phyloP scores from a whole-genome alignment of 2,113 vertebrate species.

The Pelusios castaneus region DNA sequence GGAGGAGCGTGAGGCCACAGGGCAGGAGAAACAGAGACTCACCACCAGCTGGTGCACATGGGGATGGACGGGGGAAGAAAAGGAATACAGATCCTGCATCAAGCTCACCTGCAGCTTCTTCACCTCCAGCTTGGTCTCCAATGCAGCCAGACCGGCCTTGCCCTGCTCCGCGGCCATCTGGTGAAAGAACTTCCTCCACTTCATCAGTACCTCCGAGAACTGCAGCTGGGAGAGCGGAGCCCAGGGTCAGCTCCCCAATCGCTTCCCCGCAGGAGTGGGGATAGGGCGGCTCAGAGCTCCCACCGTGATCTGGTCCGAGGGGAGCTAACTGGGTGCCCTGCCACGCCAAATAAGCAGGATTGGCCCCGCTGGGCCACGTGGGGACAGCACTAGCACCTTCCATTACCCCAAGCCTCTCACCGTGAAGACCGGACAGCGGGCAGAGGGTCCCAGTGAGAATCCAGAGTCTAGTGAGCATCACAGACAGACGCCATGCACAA shows the following conservation, averaged over 20 bases:
- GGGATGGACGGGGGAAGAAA: neutral
- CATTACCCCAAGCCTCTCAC: neutral
- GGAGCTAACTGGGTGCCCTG: neutral
- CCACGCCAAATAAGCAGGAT: neutral
- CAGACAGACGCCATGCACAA: neutral
- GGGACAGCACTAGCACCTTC: neutral
- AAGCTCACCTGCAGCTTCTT: conserved; percentile 84
- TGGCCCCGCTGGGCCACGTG: neutral
- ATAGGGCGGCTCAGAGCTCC: neutral
- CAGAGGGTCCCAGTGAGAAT: neutral
- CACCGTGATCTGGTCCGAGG: neutral
- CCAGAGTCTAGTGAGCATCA: neutral
- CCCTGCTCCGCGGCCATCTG: conserved; percentile 87
- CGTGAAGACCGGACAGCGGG: neutral
- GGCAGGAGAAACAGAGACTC: neutral
- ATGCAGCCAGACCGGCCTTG: conserved; percentile 70
- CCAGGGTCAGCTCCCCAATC: neutral
- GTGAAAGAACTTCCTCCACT: conserved; percentile 88
- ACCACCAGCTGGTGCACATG: neutral
- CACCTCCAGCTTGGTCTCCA: conserved; percentile 85
- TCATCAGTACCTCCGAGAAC: conserved; percentile 91
- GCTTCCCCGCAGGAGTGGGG: neutral
- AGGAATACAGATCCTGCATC: neutral
- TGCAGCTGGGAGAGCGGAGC: conserved; percentile 76
- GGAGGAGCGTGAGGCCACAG: neutral